Conservation (phyloP, 92 coral and sea anemone genomes). For the Siderastrea siderea region DNA sequence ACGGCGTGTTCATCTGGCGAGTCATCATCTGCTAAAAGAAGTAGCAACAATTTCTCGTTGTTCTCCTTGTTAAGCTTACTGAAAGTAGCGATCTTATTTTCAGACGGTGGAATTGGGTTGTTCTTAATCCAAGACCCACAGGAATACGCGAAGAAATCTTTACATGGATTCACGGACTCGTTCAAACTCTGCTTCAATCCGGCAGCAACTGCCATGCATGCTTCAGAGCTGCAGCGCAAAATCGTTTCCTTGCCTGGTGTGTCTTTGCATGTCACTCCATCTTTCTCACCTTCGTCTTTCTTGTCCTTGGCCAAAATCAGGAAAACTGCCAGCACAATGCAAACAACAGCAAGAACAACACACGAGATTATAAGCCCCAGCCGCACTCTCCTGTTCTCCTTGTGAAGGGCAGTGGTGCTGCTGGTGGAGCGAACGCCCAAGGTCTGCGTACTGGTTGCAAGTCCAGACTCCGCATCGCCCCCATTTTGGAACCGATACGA, state of each 20-base stretch:
- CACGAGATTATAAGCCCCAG: background rate
- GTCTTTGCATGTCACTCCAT: background rate
- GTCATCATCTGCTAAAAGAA: slow-evolving; percentile 62
- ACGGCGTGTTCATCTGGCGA: slow-evolving; percentile 77
- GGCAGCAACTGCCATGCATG: slow-evolving; percentile 29
- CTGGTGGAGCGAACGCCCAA: slow-evolving; percentile 16
- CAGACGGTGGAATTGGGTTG: slow-evolving; percentile 78
- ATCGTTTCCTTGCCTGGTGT: background rate
- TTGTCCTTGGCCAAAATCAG: background rate
- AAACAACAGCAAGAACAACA: slow-evolving; percentile 7
- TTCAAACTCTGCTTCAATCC: slow-evolving; percentile 39
- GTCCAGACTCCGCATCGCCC: slow-evolving; percentile 22
- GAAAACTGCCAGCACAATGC: slow-evolving; percentile 29
- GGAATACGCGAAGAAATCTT: slow-evolving; percentile 77
- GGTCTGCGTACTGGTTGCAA: slow-evolving; percentile 27
- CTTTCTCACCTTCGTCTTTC: slow-evolving; percentile 7
- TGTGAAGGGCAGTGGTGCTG: background rate
- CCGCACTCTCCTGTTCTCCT: background rate
- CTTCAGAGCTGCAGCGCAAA: background rate
- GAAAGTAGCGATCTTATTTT: slow-evolving; percentile 44
- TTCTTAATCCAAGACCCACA: slow-evolving; percentile 84
- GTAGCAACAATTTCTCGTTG: slow-evolving; percentile 55
- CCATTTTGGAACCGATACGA: slow-evolving; percentile 19
- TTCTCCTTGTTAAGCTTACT: background rate
- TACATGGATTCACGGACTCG: slow-evolving; percentile 77